Percentiles rank a stretch among this genome's conserved stretches.
These are phyloP conservation scores for Eristalis arbustorum DNA, from an alignment of 2,888 invertebrate species.

Conservation along the genomic window DNA sequence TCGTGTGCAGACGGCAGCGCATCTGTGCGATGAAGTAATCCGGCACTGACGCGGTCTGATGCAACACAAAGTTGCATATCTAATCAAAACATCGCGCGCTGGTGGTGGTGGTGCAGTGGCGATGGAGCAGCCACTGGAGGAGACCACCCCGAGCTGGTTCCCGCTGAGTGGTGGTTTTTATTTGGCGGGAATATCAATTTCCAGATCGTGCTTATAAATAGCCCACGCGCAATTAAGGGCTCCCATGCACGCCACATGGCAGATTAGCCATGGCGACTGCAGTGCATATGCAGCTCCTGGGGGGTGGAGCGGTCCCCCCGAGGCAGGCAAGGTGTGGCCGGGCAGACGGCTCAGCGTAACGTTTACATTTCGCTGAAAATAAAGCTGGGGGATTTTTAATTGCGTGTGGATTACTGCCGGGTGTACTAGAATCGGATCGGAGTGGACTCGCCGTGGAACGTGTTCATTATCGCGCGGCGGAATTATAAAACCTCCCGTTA, in stretches of 20 bases:
- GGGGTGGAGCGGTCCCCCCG: neutral
- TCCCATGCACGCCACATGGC: slow-evolving; percentile 4
- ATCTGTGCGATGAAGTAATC: slow-evolving; percentile 54
- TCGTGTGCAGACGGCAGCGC: neutral
- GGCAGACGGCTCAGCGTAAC: neutral
- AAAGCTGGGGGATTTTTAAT: slow-evolving; percentile 32
- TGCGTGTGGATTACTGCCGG: slow-evolving; percentile 6
- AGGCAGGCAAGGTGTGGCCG: slow-evolving; percentile 8
- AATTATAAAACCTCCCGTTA: slow-evolving; percentile 3
- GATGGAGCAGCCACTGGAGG: slow-evolving; percentile 9
- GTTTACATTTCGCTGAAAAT: slow-evolving; percentile 23
- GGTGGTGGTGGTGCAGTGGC: slow-evolving; percentile 2
- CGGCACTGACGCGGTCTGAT: slow-evolving; percentile 41
- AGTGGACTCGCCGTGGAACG: neutral
- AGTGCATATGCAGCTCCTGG: neutral
- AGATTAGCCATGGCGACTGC: slow-evolving; percentile 1
- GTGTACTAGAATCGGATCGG: neutral
- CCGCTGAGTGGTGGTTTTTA: neutral
- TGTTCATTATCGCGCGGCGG: slow-evolving; percentile 23
- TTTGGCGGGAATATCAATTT: slow-evolving; percentile 48
- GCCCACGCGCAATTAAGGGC: slow-evolving; percentile 31
- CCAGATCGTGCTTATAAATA: slow-evolving; percentile 41
- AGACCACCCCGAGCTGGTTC: slow-evolving; percentile 46
- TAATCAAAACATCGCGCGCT: slow-evolving; percentile 57
- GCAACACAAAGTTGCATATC: slow-evolving; percentile 65